These are phyloP conservation scores for Beris morrisii DNA, from an alignment of 2,888 invertebrate species.

Conservation along the genomic window DNA sequence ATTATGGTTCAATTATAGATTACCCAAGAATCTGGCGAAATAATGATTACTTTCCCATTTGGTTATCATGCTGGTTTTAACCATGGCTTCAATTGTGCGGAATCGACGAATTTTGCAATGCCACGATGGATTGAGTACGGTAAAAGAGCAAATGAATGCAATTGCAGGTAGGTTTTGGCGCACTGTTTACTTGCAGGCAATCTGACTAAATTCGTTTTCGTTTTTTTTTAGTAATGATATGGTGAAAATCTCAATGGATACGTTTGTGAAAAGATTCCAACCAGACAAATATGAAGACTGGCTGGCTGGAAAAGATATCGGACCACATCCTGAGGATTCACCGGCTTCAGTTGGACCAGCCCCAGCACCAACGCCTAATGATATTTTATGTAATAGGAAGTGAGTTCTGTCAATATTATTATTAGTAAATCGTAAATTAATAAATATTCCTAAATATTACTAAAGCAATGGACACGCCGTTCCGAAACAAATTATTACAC, in stretches of 20 bases:
- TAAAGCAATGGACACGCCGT: conserved; percentile 41
- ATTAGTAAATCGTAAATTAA: neutral
- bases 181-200: conserved; percentile 19
- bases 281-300: conserved; percentile 86
- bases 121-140: conserved; percentile 99
- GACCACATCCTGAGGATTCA: conserved; percentile 92
- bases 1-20: conserved; percentile 61
- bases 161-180: conserved; percentile 62
- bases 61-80: conserved; percentile 99
- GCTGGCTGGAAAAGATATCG: conserved; percentile 86
- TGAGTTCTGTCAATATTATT: conserved; percentile 43
- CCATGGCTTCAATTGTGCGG: conserved; percentile 98
- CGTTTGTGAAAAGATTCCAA: conserved; percentile 93
- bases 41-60: conserved; percentile 99
- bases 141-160: conserved; percentile 84
- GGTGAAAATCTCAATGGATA: conserved; percentile 99
- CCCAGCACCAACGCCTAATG: conserved; percentile 77
- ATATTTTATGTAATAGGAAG: conserved; percentile 78
- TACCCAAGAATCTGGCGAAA: conserved; percentile 93
- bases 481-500: conserved; percentile 46
- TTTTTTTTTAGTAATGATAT: conserved; percentile 73
- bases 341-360: conserved; percentile 68
- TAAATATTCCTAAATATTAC: neutral
- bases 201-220: neutral
- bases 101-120: conserved; percentile 98